Base-by-base conservation (phyloP, 2,888 invertebrate genomes). In the Subacronicta megacephala region DNA sequence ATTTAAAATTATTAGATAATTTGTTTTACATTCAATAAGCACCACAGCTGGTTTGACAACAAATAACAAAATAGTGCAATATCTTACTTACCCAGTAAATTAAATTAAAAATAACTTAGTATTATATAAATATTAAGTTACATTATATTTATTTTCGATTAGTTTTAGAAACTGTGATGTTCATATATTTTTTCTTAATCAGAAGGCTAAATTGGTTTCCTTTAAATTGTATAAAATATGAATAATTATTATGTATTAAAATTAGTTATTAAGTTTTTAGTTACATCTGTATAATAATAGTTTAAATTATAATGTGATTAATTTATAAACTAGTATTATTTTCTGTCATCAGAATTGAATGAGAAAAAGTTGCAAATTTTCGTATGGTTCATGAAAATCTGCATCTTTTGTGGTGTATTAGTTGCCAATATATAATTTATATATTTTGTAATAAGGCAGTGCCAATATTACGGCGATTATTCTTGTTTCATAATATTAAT, bases 281-380 rank as follows among this genome's bases (percentile, higher is more conserved):
- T 57, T 45, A 55, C 29, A 37, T 49, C 40, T 61, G 54, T 68
- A 47, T 50, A 31, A 38, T 52, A 57, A 54, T 53, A 62, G 41
- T 52, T 60, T 72, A 62, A 75, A 55, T 63, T 68, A 69, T 56
- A 58, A 61, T 42, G 52, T 62, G 51, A 66, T 64, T 67, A 64
- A 70, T 67, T 70, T 64, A 67, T 60, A 40, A 62, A 44, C 9
- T 64, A 59, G 65, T 63, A 70, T 53, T 65, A 63, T 47, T 62
- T 62, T 44, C 33, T 23, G 15, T 38, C 16, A 50, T 52, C 38
- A 49, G 53, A 36, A 53, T 47, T 47, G 20, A 47, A 60, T 55
- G 33, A 62, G 49, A 38, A 77, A 84, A 85, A 84, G 79, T 71
- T 88, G 88, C 83, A 82, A 56, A 81, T 84, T 87, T 89, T 90